Base-by-base conservation (phyloP, 2,797 vertebrate species). In the Spinus olivaceus region DNA sequence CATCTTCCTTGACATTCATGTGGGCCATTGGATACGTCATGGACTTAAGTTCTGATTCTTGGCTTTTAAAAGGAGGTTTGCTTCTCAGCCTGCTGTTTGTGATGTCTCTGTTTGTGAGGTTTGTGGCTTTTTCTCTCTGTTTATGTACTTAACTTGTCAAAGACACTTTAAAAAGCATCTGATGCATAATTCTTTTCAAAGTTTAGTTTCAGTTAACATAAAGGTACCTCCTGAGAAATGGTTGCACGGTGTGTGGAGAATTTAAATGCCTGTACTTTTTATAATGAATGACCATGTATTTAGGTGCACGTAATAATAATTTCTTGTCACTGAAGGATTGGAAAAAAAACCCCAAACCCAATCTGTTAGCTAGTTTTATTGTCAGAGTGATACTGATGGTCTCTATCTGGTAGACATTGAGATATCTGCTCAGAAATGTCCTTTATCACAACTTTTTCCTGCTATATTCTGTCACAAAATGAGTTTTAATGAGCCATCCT, bases 11-110 rank as follows among this genome's bases (percentile, higher is more conserved):
- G 25, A 77, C 93, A 7, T 88, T 98, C 65, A 83, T 99, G 77
- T 99, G 99, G 94, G 97, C 98, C 33, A 42, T 99, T n/a, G 99
- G 98, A 74, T 98, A 98, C 12, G 64, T 99, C 27, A 39, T 98
- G 41, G 97, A 99, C 67, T 97, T 99, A 97, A 97, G 97, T 97
- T 99, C 99, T 1, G 99, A 99, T 96, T 99, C 99, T 28, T 99
- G 99, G 99, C 96, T 99, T 91, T 98, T 99, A 79, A 99, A 99
- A 98, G 99, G 98, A 91, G 96, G 98, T 83, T 98, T 99, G 91
- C 97, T 99, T 61, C 95, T 98, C 65, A 97, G 98, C 78, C 83
- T 99, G 61, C 96, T 98, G 1, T 97, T 98, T 30, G 97, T 97
- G 59, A 94, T 98, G 66, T 98, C 98, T 93, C 97, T 99, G 20